phyloP scores from a whole-genome alignment of 2,888 invertebrate genomes.

The Lepidochrysops patricia region DNA sequence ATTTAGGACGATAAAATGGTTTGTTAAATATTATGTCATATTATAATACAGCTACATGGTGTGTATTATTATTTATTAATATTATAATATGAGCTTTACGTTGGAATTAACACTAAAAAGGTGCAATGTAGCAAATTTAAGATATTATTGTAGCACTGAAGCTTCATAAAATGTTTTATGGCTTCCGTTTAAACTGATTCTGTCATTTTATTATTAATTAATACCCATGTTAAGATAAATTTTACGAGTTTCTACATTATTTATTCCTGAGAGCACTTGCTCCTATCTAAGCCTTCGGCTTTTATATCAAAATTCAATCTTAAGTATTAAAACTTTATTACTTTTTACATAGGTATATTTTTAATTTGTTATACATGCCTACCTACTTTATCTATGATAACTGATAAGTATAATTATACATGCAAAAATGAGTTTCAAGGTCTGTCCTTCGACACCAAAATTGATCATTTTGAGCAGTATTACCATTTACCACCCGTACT shows the following conservation, averaged over 20 bases:
- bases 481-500: no score
- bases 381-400: no score
- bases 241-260: neutral
- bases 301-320: neutral
- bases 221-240: neutral
- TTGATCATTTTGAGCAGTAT: no score
- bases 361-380: neutral
- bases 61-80: no score
- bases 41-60: no score
- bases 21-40: no score
- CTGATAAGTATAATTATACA: neutral
- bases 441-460: neutral
- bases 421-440: neutral
- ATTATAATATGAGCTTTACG: no score
- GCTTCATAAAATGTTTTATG: neutral
- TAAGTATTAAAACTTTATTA: neutral
- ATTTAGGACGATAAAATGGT: no score
- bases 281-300: neutral
- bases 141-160: no score
- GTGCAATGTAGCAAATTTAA: no score
- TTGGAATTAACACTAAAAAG: no score
- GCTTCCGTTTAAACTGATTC: slow-evolving; percentile 6
- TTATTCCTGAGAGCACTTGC: neutral
- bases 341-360: neutral
- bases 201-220: slow-evolving; percentile 7